These are phyloP conservation scores for Ditula angustiorana DNA, from an alignment of 2,888 invertebrate species.

Conservation along the genomic window DNA sequence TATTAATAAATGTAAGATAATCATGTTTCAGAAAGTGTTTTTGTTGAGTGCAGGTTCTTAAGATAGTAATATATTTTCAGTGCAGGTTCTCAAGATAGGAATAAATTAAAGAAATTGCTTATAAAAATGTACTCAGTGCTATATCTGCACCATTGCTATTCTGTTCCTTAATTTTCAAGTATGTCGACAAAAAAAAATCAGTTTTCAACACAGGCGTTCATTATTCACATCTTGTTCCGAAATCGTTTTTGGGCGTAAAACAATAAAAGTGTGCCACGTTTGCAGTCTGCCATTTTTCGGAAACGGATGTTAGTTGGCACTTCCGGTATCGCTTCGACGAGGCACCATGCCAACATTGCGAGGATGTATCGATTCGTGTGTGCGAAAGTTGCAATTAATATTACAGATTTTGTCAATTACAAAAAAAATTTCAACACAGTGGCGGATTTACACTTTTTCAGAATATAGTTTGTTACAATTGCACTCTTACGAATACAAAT, in stretches of 20 bases:
- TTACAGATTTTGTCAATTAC: neutral
- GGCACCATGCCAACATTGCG: conserved; percentile 67
- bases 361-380: conserved; percentile 33
- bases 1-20: conserved; percentile 4
- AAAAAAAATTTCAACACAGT: neutral
- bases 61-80: neutral
- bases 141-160: neutral
- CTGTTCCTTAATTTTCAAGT: neutral
- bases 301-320: conserved; percentile 76
- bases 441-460: neutral
- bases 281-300: conserved; percentile 65
- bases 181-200: neutral
- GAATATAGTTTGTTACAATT: no score
- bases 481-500: no score
- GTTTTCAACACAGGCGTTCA: neutral
- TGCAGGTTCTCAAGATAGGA: neutral
- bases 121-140: neutral
- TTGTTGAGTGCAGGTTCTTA: neutral
- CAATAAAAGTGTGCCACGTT: conserved; percentile 63
- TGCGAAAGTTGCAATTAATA: conserved; percentile 44
- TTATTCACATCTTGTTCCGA: conserved; percentile 41
- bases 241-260: conserved; percentile 56
- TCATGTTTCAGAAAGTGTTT: neutral
- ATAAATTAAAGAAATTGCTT: neutral
- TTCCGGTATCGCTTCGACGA: conserved; percentile 63